These are phyloP conservation scores for Apodemus sylvaticus DNA, from an alignment of 2,113 vertebrate genomes.

Conservation along the genomic window DNA sequence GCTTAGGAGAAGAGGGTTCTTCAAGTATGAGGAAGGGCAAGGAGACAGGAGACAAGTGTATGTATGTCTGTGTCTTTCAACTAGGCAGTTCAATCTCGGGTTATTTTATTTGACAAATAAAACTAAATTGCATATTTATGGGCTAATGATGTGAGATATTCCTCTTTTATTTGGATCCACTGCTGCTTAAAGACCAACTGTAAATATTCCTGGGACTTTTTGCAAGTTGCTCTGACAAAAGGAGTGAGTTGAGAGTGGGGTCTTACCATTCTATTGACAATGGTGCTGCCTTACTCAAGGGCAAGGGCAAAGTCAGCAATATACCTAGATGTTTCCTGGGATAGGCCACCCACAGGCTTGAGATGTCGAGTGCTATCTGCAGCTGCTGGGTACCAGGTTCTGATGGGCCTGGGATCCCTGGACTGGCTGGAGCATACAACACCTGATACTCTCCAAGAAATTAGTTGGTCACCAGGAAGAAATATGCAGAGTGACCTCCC, in stretches of 20 bases:
- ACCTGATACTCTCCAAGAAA: neutral
- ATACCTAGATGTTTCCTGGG: neutral
- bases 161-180: conserved; percentile 66
- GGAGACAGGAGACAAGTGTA: neutral
- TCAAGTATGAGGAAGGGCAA: neutral
- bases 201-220: conserved; percentile 68
- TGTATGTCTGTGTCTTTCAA: conserved; percentile 67
- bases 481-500: rapidly evolving
- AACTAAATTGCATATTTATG: conserved; percentile 75
- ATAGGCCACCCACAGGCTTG: neutral
- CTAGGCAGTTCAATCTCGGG: conserved; percentile 63
- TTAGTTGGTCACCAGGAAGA: rapidly evolving
- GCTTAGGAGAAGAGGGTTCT: neutral
- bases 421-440: rapidly evolving
- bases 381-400: neutral
- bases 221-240: conserved; percentile 11
- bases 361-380: neutral
- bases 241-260: neutral
- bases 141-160: conserved; percentile 75
- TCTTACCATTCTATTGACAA: neutral
- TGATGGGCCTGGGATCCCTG: neutral
- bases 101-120: conserved; percentile 78
- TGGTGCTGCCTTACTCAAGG: neutral
- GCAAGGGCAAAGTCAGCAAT: conserved; percentile 2
- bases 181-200: conserved; percentile 71